Percentiles rank a stretch among this genome's conserved stretches.
Conservation (phyloP, 2,113 vertebrate species). For the Rafetus swinhoei region DNA sequence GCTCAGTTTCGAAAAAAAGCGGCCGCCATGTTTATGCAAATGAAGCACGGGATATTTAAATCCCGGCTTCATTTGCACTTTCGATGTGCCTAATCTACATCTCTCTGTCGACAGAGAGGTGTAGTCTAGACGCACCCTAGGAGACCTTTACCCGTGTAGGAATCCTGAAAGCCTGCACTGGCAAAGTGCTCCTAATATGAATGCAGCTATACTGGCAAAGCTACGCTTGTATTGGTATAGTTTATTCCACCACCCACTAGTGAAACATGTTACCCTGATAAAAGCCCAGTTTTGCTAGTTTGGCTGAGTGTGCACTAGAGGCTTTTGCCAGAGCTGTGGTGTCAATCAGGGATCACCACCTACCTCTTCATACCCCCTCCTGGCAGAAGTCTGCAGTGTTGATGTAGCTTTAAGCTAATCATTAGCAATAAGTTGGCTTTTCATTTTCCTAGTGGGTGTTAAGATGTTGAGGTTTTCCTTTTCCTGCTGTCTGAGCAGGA, state of each 20-base stretch:
- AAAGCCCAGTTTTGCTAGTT: not conserved
- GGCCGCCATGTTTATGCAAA: too few relatives aligned
- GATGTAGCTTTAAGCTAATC: not conserved
- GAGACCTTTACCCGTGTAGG: not conserved
- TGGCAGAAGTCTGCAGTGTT: not conserved
- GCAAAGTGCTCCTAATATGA: not conserved
- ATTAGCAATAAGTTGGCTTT: accelerated
- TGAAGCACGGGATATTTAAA: too few relatives aligned
- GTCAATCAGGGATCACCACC: not conserved
- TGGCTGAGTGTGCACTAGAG: not conserved
- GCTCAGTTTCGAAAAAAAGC: too few relatives aligned
- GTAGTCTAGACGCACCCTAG: not conserved
- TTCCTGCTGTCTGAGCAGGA: not conserved
- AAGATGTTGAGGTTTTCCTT: not conserved
- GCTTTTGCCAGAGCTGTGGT: not conserved
- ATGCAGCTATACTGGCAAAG: not conserved
- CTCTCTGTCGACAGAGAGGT: too few relatives aligned
- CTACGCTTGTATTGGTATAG: not conserved
- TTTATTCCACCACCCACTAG: not conserved
- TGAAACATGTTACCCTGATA: too few relatives aligned
- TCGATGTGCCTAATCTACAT: too few relatives aligned
- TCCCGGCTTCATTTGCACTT: too few relatives aligned
- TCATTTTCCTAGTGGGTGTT: accelerated
- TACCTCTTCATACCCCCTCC: not conserved
- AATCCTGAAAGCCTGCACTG: not conserved